Conservation (phyloP, 2,113 vertebrate species). For the cattle (Bos taurus) region DNA sequence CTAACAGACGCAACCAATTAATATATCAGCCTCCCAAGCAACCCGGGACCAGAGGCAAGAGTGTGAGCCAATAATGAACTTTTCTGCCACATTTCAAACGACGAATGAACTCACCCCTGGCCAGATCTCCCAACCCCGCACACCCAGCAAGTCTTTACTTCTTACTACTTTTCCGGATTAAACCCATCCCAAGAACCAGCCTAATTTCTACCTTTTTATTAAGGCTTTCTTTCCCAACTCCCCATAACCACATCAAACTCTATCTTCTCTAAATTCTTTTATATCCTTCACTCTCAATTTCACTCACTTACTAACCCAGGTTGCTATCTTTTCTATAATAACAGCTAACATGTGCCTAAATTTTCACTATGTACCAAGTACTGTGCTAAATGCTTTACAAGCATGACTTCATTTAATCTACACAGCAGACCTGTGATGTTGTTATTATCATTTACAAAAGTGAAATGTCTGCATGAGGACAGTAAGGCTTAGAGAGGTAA, state of each 20-base stretch:
- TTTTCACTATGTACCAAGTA: not conserved
- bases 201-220: not conserved
- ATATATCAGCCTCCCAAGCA: constrained; percentile 8
- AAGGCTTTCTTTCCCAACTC: not conserved
- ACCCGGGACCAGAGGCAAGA: not conserved
- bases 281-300: not conserved
- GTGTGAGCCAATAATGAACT: not conserved
- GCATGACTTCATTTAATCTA: constrained; percentile 29
- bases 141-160: not conserved
- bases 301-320: not conserved
- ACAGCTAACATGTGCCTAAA: not conserved
- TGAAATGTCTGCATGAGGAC: constrained; percentile 41
- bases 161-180: not conserved
- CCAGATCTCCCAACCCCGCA: not conserved
- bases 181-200: not conserved
- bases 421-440: not conserved
- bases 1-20: constrained; percentile 49
- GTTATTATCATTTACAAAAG: constrained; percentile 46
- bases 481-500: constrained; percentile 36
- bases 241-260: not conserved
- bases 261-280: not conserved
- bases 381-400: not conserved
- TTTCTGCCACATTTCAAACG: not conserved
- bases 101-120: not conserved
- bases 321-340: not conserved